phyloP scores from a whole-genome alignment of 2,797 vertebrate genomes.

The Sylvilagus floridanus region DNA sequence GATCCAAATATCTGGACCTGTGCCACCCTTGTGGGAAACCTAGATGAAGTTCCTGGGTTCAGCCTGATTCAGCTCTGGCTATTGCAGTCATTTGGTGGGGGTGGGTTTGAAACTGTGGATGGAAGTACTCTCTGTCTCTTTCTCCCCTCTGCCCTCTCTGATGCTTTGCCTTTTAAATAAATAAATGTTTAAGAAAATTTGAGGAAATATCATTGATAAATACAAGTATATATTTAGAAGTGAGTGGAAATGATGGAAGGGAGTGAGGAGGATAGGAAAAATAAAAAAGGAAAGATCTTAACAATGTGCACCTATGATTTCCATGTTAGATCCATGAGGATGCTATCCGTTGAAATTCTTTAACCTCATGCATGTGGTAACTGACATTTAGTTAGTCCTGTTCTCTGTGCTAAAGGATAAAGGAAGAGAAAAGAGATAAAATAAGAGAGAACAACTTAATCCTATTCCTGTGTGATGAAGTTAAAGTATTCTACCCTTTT shows the following conservation, averaged over 20 bases:
- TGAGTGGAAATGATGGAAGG: fast-evolving
- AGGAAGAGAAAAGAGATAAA: background rate
- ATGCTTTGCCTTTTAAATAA: too few relatives aligned
- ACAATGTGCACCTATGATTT: background rate
- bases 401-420: background rate
- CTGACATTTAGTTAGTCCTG: background rate
- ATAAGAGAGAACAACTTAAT: conserved; percentile 9
- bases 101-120: too few relatives aligned
- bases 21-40: too few relatives aligned
- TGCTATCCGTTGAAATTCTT: background rate
- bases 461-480: background rate
- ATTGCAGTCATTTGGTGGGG: too few relatives aligned
- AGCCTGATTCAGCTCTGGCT: too few relatives aligned
- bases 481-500: background rate
- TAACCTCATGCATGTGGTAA: background rate
- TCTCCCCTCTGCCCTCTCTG: too few relatives aligned
- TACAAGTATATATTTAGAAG: background rate
- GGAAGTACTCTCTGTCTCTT: too few relatives aligned
- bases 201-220: too few relatives aligned
- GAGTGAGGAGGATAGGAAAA: too few relatives aligned
- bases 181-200: too few relatives aligned
- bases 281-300: background rate
- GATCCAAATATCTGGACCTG: too few relatives aligned
- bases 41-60: too few relatives aligned
- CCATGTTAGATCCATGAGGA: background rate